A percentile compares a stretch with the other conserved stretches of the same genome.
These are phyloP conservation scores for Labeo calbasu DNA, from an alignment of 2,797 vertebrate genomes.

Conservation along the genomic window DNA sequence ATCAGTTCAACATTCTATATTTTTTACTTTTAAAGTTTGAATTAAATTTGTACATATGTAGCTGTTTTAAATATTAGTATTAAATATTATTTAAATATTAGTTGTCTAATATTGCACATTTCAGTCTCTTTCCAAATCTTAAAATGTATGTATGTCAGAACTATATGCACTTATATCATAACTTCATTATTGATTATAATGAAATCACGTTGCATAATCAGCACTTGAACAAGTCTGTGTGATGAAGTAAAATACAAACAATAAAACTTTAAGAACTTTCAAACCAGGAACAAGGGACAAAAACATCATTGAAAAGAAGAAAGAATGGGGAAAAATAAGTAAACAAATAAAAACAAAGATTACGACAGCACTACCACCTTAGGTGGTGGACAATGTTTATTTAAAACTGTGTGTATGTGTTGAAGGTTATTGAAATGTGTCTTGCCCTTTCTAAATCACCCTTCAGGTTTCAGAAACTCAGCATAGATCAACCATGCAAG, in stretches of 20 bases:
- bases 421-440: neutral
- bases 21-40: neutral
- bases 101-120: neutral
- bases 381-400: neutral
- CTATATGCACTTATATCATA: neutral
- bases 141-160: neutral
- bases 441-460: neutral
- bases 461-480: slow-evolving; percentile 1
- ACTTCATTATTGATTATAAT: neutral
- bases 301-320: neutral
- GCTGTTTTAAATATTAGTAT: no score
- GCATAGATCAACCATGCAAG: slow-evolving; percentile 11
- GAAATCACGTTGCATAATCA: neutral
- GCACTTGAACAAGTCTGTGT: neutral
- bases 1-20: neutral
- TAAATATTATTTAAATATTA: neutral
- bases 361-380: neutral
- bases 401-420: neutral
- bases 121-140: neutral
- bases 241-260: neutral
- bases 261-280: neutral
- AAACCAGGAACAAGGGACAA: neutral
- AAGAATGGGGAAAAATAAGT: neutral
- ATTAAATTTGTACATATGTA: no score
- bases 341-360: neutral